Evolutionary conservation across 2,888 invertebrate genomes (phyloP).

Genomic region (Amphipyra tragopoginis): DNA sequence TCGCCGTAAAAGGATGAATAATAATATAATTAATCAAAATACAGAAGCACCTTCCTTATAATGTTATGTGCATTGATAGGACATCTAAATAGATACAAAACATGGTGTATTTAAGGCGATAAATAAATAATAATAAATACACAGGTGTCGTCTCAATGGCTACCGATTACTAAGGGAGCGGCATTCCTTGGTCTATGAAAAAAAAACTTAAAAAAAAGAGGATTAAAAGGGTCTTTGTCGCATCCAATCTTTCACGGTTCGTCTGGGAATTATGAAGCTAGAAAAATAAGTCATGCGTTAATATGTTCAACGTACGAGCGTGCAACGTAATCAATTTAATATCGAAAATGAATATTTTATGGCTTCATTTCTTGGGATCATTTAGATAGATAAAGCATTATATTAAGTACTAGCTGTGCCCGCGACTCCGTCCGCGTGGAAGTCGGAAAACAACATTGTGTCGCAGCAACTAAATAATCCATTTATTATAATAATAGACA

Average conservation of each 20-base stretch:
- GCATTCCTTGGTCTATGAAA: constrained; percentile 62
- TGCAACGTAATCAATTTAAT: constrained; percentile 57
- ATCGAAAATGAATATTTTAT: constrained; percentile 45
- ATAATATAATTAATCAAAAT: neutral
- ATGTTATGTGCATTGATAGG: neutral
- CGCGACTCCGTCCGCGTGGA: too few relatives aligned
- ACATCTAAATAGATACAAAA: constrained; percentile 10
- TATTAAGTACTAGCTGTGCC: too few relatives aligned
- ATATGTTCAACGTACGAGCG: constrained; percentile 42
- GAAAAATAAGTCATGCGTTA: constrained; percentile 63
- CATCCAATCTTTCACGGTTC: constrained; percentile 56
- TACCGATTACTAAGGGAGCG: constrained; percentile 68
- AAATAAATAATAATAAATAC: constrained; percentile 54
- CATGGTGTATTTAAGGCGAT: constrained; percentile 3
- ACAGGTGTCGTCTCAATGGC: constrained; percentile 73
- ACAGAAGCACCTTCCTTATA: neutral
- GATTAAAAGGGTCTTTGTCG: constrained; percentile 63
- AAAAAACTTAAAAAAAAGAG: constrained; percentile 52
- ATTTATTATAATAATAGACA: too few relatives aligned
- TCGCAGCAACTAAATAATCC: too few relatives aligned
- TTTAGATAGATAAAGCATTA: too few relatives aligned
- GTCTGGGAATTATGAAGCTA: constrained; percentile 53
- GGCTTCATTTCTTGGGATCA: constrained; percentile 42
- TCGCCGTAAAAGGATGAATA: neutral
- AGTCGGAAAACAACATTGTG: too few relatives aligned